Percentiles rank a stretch among this genome's conserved stretches.
These are phyloP conservation scores for Nipponia nippon DNA, from an alignment of 2,113 vertebrate genomes.

Conservation along the genomic window DNA sequence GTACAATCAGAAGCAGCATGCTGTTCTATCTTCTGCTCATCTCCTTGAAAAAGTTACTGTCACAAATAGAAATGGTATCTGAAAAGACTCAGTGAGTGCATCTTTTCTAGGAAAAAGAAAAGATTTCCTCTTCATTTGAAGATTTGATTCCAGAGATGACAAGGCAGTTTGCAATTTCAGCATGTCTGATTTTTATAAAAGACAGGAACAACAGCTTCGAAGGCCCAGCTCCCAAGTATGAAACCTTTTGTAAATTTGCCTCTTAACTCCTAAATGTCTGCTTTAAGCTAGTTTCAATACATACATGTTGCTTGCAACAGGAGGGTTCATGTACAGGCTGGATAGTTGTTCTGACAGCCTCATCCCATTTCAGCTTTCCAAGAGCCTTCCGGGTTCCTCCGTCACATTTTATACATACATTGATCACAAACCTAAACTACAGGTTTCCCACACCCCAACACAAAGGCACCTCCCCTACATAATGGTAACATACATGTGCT, in stretches of 20 bases:
- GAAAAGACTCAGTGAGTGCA: background rate
- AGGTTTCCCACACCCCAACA: background rate
- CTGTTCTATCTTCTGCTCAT: constrained; percentile 33
- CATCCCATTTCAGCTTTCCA: background rate
- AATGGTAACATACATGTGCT: background rate
- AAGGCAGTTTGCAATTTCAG: constrained; percentile 31
- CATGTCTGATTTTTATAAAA: background rate
- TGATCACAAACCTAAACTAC: background rate
- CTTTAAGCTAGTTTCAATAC: background rate
- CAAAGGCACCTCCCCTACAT: background rate
- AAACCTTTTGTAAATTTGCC: background rate
- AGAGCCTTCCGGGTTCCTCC: background rate
- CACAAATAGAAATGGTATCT: constrained; percentile 37
- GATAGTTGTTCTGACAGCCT: background rate
- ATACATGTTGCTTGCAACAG: background rate
- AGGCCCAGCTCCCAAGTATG: background rate
- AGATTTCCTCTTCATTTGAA: constrained; percentile 8
- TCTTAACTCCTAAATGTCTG: background rate
- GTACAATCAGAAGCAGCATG: constrained; percentile 40
- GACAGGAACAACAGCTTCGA: background rate
- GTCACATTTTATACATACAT: background rate
- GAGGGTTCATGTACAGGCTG: background rate
- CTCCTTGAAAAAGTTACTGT: constrained; percentile 31
- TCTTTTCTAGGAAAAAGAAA: constrained; percentile 28
- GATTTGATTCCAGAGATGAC: constrained; percentile 34